Base-by-base conservation (phyloP, 2,113 vertebrate species). In the Eudyptes chrysolophus region DNA sequence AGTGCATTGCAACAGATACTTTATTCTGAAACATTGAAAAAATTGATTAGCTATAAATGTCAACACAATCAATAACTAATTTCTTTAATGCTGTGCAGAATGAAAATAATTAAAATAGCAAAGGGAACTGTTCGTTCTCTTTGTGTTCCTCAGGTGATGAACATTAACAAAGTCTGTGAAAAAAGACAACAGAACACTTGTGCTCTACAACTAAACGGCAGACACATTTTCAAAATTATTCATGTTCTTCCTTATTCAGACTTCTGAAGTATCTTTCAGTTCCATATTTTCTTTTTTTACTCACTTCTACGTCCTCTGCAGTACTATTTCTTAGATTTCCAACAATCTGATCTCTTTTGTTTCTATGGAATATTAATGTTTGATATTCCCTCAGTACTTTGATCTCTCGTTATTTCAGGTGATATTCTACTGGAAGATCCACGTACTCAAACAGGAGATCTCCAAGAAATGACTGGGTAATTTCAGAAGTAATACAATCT, bases 41-140 rank as follows among this genome's bases (percentile, higher is more conserved):
- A 77, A 94, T 42, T 61, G 30, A 88, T 86, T 94, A 55, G 6
- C 38, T 89, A 60, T 81, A 90, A 66, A 74, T 71, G 55, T 89
- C 71, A 87, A 74, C 46, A 80, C 42, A 92, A 77, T 90, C 82
- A 90, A 89, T 94, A 92, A 70, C 71, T 94, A 81, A 84, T 90
- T 94, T 90, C 16, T 84, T 90, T 94, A 95, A 74, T 92, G 83
- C 7, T 85, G 51, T 74, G 46, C n/a, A 83, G 54, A 77, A 71
- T 84, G 26, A 74, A 97, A 88, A 81, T 81, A 84, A 90, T 69
- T 66, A 58, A 69, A 92, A 71, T 32, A 88, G 32, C 13, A 76
- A 91, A 58, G 11, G 40, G 51, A 95, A 78, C 38, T 46, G 12
- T 57, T 84, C 60, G 19, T 61, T 80, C 16, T 48, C 27, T 61